Evolutionary conservation across 2,888 invertebrate genomes (phyloP).

Genomic region (Leptogaster cylindrica): DNA sequence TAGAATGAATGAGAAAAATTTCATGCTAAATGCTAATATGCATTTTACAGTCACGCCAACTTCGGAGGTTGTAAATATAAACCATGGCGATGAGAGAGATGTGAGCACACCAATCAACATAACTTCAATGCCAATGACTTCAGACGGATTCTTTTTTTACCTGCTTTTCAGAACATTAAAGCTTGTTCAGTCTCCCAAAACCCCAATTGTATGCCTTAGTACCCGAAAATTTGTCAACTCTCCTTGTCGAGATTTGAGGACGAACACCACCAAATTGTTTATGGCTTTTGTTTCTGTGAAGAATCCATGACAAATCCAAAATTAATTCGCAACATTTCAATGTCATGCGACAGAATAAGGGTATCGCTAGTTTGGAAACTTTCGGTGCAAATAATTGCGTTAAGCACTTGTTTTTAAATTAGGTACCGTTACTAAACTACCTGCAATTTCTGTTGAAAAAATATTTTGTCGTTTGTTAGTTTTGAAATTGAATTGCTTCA

Average conservation of each 20-base stretch:
- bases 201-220: no score
- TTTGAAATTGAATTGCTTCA: no score
- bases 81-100: slow-evolving; percentile 19
- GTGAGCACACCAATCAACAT: slow-evolving; percentile 16
- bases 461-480: no score
- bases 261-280: no score
- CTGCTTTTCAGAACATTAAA: no score
- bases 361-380: slow-evolving; percentile 11
- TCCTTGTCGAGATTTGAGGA: no score
- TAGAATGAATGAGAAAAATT: slow-evolving; percentile 9
- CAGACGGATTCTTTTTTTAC: not conserved
- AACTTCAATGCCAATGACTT: slow-evolving; percentile 48
- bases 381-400: no score
- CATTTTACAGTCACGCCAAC: slow-evolving; percentile 31
- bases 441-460: no score
- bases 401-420: no score
- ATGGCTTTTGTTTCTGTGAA: slow-evolving; percentile 42
- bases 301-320: slow-evolving; percentile 28
- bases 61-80: slow-evolving; percentile 8
- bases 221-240: not conserved
- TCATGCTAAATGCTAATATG: slow-evolving; percentile 16
- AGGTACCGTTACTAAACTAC: no score
- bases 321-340: slow-evolving; percentile 38
- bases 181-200: no score
- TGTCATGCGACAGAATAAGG: slow-evolving; percentile 37